These are phyloP conservation scores for Drosophila ogumai DNA, from an alignment of 1,140 invertebrate genomes.

Conservation along the genomic window DNA sequence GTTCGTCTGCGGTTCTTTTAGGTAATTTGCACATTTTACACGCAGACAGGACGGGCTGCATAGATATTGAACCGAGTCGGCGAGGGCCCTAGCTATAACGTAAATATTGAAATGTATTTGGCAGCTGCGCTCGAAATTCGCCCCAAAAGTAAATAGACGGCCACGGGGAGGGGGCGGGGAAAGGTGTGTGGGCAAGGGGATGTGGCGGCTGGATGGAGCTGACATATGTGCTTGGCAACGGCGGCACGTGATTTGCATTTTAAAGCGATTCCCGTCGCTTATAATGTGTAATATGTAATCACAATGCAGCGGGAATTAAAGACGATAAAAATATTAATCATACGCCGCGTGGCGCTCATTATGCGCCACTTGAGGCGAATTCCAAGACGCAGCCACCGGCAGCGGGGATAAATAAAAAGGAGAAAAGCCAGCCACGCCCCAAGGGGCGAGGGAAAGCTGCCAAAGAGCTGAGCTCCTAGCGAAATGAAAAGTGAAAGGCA, in stretches of 20 bases:
- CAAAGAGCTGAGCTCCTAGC: constrained; percentile 23
- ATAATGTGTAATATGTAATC: constrained; percentile 78
- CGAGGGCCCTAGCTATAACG: constrained; percentile 59
- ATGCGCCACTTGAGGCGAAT: constrained; percentile 75
- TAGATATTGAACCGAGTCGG: constrained; percentile 56
- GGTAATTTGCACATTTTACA: constrained; percentile 84
- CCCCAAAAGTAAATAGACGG: constrained; percentile 71
- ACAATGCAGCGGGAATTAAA: constrained; percentile 76
- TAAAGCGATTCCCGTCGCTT: constrained; percentile 57
- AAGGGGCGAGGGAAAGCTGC: constrained; percentile 5
- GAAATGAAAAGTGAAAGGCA: constrained; percentile 73
- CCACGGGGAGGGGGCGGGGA: background rate
- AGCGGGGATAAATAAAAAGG: constrained; percentile 30
- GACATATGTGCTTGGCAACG: constrained; percentile 61
- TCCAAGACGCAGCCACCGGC: constrained; percentile 37
- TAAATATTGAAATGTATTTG: constrained; percentile 84
- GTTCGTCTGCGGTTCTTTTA: constrained; percentile 83
- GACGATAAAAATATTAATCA: constrained; percentile 77
- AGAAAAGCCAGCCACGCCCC: constrained; percentile 18
- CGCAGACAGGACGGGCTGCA: constrained; percentile 60
- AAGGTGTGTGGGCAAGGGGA: background rate
- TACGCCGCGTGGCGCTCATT: constrained; percentile 81
- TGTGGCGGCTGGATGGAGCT: constrained; percentile 1
- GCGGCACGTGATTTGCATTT: constrained; percentile 76
- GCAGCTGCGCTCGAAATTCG: constrained; percentile 77